Evolutionary conservation across 2,113 vertebrate species (phyloP), one percentile per base, ranked within the genome.

Genomic region (Carettochelys insculpta): DNA sequence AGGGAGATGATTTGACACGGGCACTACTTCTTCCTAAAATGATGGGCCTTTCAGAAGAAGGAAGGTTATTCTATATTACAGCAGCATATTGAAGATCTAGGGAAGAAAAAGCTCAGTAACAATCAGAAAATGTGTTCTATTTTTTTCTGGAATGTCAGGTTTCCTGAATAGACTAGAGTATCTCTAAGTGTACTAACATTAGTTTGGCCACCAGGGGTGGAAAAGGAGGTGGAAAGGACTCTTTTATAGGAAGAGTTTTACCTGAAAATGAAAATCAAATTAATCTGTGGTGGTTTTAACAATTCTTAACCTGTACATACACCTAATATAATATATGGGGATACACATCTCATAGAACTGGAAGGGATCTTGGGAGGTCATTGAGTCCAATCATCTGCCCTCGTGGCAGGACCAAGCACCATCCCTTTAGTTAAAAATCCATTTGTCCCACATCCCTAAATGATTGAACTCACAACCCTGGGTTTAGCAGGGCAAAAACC

Each of bases 201-300:
- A 61, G 19, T 24, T 25, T 91, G 16, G 11, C 5, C 52, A 41
- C 6, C 5, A 6, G 38, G 24, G 24, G n/a, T 12, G 25, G 11
- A 45, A 50, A 14, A 50, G 48, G 71, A 0, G 0, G 0, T 6
- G 2, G 5, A 48, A 43, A 41, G 3, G 54, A 11, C 68, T 1
- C 45, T 77, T 86, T 48, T 19, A 8, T 48, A 61, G 71, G 86
- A 90, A 85, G 90, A 11, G 0, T 75, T 4, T 19, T 76, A 12
- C 31, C 0, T 41, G 2, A 38, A 68, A 75, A 6, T 20, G 58
- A 73, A 41, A 86, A 50, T 79, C 1, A 45, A 38, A 1, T 76
- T n/a, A 54, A 86, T 41, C 17, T 47, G 73, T 9, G 56, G 2
- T 19, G n/a, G 77, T 24, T 24, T 89, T 43, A 47, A 22, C 5